These are phyloP conservation scores for Mechanitis messenoides DNA, from an alignment of 2,888 invertebrate genomes.

Conservation along the genomic window DNA sequence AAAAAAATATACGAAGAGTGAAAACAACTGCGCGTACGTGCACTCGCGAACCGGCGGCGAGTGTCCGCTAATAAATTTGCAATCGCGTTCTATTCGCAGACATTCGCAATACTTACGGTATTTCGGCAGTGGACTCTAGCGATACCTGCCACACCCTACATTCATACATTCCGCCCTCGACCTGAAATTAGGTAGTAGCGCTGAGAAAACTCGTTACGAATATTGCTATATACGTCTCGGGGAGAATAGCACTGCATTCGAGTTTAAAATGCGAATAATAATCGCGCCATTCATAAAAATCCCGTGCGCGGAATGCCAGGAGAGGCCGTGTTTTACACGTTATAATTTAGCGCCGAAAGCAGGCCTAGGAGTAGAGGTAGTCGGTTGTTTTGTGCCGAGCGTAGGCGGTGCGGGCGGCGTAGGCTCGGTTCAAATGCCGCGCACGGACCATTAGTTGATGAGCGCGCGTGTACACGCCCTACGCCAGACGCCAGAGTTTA, in stretches of 20 bases:
- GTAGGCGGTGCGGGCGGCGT: conserved; percentile 44
- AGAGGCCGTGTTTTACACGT: conserved; percentile 74
- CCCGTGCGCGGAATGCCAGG: conserved; percentile 72
- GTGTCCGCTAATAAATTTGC: conserved; percentile 72
- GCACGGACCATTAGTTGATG: conserved; percentile 78
- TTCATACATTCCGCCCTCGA: conserved; percentile 51
- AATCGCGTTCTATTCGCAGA: conserved; percentile 64
- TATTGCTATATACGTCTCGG: conserved; percentile 72
- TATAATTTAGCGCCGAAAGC: conserved; percentile 75
- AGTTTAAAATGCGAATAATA: conserved; percentile 77
- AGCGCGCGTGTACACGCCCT: conserved; percentile 66
- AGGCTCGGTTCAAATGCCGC: conserved; percentile 76
- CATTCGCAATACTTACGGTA: conserved; percentile 31
- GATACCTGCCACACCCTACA: conserved; percentile 36
- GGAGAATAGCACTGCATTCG: conserved; percentile 71
- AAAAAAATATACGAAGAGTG: conserved; percentile 73
- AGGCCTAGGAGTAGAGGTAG: conserved; percentile 58
- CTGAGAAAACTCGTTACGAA: conserved; percentile 75
- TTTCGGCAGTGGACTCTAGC: conserved; percentile 44
- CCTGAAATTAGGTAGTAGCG: conserved; percentile 70
- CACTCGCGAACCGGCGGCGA: conserved; percentile 51
- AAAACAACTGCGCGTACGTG: conserved; percentile 68
- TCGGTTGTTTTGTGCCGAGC: conserved; percentile 67
- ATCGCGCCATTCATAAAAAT: conserved; percentile 74
- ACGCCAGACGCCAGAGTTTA: conserved; percentile 42